Percentiles rank a stretch among this genome's conserved stretches.
These are phyloP conservation scores for Myxocyprinus asiaticus DNA, from an alignment of 2,113 vertebrate species.

Conservation along the genomic window DNA sequence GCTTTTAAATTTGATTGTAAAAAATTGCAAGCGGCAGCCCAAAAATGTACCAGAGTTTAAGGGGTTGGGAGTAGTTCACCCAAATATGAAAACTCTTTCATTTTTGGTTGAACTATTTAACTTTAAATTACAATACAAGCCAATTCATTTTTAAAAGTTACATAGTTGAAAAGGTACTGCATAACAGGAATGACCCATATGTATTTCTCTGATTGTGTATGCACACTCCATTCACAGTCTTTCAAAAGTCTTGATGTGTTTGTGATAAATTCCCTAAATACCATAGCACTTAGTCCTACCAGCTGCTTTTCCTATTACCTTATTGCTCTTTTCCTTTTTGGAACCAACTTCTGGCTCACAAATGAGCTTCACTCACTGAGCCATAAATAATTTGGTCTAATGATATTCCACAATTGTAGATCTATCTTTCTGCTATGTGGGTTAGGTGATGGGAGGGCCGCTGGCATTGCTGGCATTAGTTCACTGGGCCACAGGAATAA, in stretches of 20 bases:
- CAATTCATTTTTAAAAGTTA: not conserved
- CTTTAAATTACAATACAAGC: not conserved
- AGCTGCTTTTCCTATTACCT: slow-evolving; percentile 47
- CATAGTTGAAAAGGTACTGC: not conserved
- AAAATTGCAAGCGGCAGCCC: too few species aligned
- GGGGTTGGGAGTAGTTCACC: not conserved
- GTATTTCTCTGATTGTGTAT: not conserved
- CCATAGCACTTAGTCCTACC: slow-evolving; percentile 37
- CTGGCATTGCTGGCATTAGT: not conserved
- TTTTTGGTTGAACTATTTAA: not conserved
- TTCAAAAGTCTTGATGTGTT: slow-evolving; percentile 29
- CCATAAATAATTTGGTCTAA: slow-evolving; percentile 36
- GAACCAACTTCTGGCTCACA: slow-evolving; percentile 18
- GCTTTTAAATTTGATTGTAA: too few species aligned
- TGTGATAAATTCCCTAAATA: slow-evolving; percentile 48
- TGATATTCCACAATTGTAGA: slow-evolving; percentile 23
- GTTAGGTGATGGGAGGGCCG: not conserved
- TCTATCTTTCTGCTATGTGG: slow-evolving; percentile 22
- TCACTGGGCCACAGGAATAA: not conserved
- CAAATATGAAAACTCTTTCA: too few species aligned
- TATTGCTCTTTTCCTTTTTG: slow-evolving; percentile 41
- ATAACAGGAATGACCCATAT: not conserved
- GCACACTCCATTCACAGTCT: not conserved
- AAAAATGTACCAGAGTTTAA: too few species aligned
- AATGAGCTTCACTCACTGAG: slow-evolving; percentile 10